These are phyloP conservation scores for Podabrus alpinus DNA, from an alignment of 2,888 invertebrate genomes.

Conservation along the genomic window DNA sequence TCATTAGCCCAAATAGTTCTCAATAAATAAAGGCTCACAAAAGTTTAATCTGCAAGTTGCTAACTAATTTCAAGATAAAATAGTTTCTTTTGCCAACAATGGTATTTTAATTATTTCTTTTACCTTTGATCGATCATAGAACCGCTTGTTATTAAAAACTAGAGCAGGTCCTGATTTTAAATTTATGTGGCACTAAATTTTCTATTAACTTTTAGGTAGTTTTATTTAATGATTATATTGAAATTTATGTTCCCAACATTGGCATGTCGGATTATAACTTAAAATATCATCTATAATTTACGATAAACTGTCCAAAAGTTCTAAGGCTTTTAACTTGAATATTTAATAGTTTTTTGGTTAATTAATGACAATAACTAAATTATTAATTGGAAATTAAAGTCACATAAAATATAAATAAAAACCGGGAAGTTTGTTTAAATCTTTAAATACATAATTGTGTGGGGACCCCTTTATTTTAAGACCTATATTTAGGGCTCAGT, in stretches of 20 bases:
- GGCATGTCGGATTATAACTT: neutral
- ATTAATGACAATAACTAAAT: neutral
- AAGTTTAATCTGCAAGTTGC: conserved; percentile 19
- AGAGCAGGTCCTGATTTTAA: neutral
- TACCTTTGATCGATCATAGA: neutral
- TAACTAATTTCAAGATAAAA: neutral
- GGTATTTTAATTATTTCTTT: neutral
- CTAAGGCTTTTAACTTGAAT: neutral
- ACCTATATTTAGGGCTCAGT: neutral
- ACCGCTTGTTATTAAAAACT: neutral
- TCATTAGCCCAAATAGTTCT: conserved; percentile 20
- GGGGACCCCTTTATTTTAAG: neutral
- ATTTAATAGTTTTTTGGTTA: neutral
- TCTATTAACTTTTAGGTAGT: neutral
- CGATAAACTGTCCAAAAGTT: neutral
- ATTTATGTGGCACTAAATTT: neutral
- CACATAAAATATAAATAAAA: neutral
- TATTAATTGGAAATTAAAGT: neutral
- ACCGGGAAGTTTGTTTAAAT: neutral
- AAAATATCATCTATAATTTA: neutral
- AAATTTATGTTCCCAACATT: neutral
- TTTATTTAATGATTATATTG: neutral
- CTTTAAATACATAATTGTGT: neutral
- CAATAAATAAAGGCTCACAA: conserved; percentile 19
- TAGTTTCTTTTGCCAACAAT: neutral